Percentiles rank a stretch among this genome's conserved stretches.
Evolutionary conservation across 2,797 vertebrate species (phyloP).

Genomic region (Botia kubotai): DNA sequence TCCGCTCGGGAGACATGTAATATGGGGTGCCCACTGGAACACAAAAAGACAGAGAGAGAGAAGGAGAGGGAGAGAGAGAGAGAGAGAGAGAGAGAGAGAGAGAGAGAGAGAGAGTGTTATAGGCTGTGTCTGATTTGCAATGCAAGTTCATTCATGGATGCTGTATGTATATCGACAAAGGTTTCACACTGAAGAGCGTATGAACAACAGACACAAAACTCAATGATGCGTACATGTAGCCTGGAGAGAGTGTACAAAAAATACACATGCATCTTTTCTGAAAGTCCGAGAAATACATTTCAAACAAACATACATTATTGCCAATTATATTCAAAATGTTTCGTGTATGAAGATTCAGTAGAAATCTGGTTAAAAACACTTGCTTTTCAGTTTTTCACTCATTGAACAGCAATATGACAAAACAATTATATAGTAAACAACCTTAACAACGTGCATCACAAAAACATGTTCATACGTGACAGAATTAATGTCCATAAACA

Average conservation of each 20-base stretch:
- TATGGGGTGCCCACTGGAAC: slow-evolving; percentile 95
- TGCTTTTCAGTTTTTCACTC: neutral
- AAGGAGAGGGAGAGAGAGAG: slow-evolving; percentile 18
- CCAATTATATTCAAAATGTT: neutral
- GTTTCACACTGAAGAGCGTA: slow-evolving; percentile 49
- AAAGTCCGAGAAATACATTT: no score
- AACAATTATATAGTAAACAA: no score
- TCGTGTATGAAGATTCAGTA: neutral
- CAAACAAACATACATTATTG: no score
- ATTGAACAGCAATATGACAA: no score
- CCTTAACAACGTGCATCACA: no score
- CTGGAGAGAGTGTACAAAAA: slow-evolving; percentile 10
- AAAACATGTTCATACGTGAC: no score
- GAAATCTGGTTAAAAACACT: neutral
- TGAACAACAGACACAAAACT: slow-evolving; percentile 38
- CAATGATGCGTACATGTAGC: slow-evolving; percentile 20
- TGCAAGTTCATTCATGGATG: slow-evolving; percentile 67
- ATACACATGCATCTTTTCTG: no score
- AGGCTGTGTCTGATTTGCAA: slow-evolving; percentile 51
- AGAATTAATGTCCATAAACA: no score
- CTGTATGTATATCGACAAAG: slow-evolving; percentile 61
- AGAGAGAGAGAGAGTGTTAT: slow-evolving; percentile 33
- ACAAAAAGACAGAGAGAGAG: slow-evolving; percentile 56
- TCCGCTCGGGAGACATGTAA: slow-evolving; percentile 88
- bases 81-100: slow-evolving; percentile 27